Evolutionary conservation across 2,113 vertebrate genomes (phyloP).

Genomic region (Tonatia bakeri): DNA sequence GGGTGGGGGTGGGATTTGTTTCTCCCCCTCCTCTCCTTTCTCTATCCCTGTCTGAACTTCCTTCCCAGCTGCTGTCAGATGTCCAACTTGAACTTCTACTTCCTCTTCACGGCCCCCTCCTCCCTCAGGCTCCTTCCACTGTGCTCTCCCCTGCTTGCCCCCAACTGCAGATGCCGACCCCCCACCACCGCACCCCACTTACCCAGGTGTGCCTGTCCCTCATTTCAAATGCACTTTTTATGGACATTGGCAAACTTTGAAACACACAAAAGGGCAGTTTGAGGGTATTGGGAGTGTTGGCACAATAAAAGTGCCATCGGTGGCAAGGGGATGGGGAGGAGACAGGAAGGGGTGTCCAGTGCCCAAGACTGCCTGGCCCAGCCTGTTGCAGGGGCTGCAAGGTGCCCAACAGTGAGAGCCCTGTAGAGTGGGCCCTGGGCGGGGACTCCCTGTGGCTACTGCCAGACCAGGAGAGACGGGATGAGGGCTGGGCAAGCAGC

Average conservation of each 20-base stretch:
- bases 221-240: background rate
- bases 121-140: background rate
- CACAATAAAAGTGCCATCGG: rapidly evolving
- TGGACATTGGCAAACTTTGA: background rate
- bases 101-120: background rate
- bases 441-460: background rate
- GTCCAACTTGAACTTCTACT: background rate
- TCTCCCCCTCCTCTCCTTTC: background rate
- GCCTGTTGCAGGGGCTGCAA: rapidly evolving
- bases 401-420: background rate
- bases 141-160: background rate
- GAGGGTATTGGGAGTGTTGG: rapidly evolving
- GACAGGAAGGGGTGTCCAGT: background rate
- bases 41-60: background rate
- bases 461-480: background rate
- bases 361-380: too few relatives aligned
- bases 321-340: background rate
- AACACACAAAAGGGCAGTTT: background rate
- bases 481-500: background rate
- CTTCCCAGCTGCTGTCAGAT: background rate
- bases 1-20: background rate
- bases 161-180: background rate
- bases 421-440: rapidly evolving
- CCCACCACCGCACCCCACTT: background rate
- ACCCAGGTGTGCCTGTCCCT: background rate